Conservation (phyloP, 2,888 invertebrate species). For the Zele albiditarsus region DNA sequence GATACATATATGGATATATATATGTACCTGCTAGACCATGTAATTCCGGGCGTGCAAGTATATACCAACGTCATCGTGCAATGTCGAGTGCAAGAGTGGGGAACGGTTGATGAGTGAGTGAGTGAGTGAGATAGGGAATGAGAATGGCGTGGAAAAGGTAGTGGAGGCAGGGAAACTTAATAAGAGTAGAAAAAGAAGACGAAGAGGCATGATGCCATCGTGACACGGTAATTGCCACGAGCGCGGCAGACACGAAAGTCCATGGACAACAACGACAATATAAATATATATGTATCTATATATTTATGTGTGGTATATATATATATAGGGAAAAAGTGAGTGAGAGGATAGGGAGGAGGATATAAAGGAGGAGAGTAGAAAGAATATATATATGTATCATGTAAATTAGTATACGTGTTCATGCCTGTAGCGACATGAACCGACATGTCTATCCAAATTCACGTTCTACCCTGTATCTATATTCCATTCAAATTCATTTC, state of each 20-base stretch:
- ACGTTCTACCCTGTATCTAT: not conserved
- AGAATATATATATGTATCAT: not conserved
- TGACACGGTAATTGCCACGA: constrained; percentile 52
- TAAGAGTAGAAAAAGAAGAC: constrained; percentile 46
- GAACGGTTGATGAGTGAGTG: constrained; percentile 33
- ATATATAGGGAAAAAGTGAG: too few relatives aligned
- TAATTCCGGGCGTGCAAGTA: constrained; percentile 40
- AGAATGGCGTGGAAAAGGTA: not conserved
- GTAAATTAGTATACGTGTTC: not conserved
- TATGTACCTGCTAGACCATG: constrained; percentile 37
- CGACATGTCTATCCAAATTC: constrained; percentile 33
- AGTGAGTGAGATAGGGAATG: not conserved
- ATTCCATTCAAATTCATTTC: constrained; percentile 6
- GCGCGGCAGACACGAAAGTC: constrained; percentile 44
- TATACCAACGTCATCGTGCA: constrained; percentile 41
- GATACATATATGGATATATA: constrained; percentile 11
- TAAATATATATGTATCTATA: not conserved
- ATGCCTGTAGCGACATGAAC: constrained; percentile 31
- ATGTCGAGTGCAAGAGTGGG: constrained; percentile 51
- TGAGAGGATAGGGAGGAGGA: not conserved
- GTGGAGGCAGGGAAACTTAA: not conserved
- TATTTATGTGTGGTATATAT: not conserved
- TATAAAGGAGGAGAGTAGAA: not conserved
- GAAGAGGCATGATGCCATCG: constrained; percentile 48
- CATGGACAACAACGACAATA: constrained; percentile 50